phyloP scores from a whole-genome alignment of 2,888 invertebrate genomes.

The Oscheius onirici region DNA sequence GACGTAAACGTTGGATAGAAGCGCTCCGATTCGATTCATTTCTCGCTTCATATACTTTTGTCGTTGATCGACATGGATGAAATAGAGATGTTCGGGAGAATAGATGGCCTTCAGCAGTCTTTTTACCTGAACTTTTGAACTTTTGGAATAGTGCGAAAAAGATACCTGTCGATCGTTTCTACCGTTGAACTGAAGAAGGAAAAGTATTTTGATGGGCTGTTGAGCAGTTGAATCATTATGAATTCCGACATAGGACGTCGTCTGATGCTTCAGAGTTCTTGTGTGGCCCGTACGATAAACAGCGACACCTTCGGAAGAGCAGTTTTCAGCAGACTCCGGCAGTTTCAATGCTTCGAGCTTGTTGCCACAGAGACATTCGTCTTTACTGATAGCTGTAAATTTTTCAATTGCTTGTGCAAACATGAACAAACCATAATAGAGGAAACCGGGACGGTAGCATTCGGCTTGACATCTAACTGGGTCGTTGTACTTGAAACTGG shows the following conservation, averaged over 20 bases:
- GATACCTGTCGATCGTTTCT: constrained; percentile 85
- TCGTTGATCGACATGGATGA: constrained; percentile 86
- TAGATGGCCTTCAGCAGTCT: constrained; percentile 89
- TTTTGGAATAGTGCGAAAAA: not conserved
- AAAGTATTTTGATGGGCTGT: constrained; percentile 75
- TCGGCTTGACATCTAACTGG: constrained; percentile 84
- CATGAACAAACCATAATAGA: constrained; percentile 78
- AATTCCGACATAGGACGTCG: not conserved
- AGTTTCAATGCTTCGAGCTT: constrained; percentile 72
- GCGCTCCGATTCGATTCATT: constrained; percentile 54
- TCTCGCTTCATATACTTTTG: constrained; percentile 64
- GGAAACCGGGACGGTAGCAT: constrained; percentile 91
- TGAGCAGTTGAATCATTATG: not conserved
- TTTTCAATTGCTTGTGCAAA: not conserved
- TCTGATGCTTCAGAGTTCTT: constrained; percentile 4
- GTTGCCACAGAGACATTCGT: constrained; percentile 94
- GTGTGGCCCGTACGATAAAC: constrained; percentile 85
- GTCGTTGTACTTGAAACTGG: constrained; percentile 81
- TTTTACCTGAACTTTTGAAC: constrained; percentile 76
- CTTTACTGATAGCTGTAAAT: constrained; percentile 53
- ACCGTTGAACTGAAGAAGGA: constrained; percentile 92
- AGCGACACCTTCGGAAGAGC: constrained; percentile 80
- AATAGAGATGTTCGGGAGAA: constrained; percentile 88
- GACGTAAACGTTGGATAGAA: constrained; percentile 59
- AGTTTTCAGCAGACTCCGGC: constrained; percentile 72